A percentile compares a stretch with the other conserved stretches of the same genome.
Evolutionary conservation across 2,113 vertebrate species (phyloP).

Genomic region (Platycercus adscitus): DNA sequence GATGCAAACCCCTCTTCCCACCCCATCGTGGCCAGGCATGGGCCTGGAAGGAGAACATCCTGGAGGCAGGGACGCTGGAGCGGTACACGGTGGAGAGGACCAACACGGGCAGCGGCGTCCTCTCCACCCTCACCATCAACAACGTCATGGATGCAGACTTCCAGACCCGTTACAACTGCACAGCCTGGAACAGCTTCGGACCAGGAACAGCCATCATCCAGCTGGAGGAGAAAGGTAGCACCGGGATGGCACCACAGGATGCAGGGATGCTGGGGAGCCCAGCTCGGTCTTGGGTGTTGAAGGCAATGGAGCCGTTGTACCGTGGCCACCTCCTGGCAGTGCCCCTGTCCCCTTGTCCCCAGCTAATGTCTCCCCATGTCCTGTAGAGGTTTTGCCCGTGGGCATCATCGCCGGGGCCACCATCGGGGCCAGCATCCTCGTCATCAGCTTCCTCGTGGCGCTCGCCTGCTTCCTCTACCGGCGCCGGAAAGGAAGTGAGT

Average conservation of each 20-base stretch:
- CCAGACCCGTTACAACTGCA: conserved; percentile 96
- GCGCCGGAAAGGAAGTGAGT: conserved; percentile 98
- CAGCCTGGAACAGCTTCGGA: conserved; percentile 94
- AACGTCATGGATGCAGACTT: conserved; percentile 94
- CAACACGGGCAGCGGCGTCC: conserved; percentile 84
- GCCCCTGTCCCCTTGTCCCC: neutral
- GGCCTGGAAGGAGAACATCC: conserved; percentile 95
- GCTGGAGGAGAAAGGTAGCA: conserved; percentile 85
- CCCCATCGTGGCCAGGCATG: conserved; percentile 76
- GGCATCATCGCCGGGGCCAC: conserved; percentile 88
- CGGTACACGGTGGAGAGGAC: conserved; percentile 93
- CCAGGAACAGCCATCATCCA: conserved; percentile 93
- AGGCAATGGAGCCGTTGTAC: neutral
- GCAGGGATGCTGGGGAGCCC: rapidly evolving
- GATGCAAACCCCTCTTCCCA: neutral
- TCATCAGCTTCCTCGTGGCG: conserved; percentile 81
- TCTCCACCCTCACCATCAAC: conserved; percentile 95
- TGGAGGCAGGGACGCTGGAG: conserved; percentile 92
- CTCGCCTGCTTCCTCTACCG: conserved; percentile 90
- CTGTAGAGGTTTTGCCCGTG: conserved; percentile 86
- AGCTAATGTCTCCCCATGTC: neutral
- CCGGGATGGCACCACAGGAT: rapidly evolving
- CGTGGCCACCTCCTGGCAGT: neutral
- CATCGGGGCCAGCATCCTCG: conserved; percentile 85
- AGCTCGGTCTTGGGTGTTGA: rapidly evolving